A percentile compares a stretch with the other conserved stretches of the same genome.
These are phyloP conservation scores for Lysandra coridon DNA, from an alignment of 2,888 invertebrate genomes.

Conservation along the genomic window DNA sequence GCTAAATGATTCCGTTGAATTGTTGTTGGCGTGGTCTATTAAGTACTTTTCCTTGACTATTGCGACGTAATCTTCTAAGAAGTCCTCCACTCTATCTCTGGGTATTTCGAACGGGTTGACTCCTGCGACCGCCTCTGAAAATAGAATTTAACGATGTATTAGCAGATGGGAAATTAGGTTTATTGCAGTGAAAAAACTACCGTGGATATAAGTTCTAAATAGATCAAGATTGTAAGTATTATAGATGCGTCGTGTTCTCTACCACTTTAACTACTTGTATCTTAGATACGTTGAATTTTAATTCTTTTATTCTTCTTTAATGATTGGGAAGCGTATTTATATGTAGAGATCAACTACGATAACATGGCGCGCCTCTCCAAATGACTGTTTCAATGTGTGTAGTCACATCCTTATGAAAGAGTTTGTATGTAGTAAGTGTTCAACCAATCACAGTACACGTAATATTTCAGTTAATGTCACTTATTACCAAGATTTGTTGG, in stretches of 20 bases:
- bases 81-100: constrained; percentile 48
- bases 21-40: constrained; percentile 59
- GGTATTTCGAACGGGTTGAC: constrained; percentile 54
- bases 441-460: no score
- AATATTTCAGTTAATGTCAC: no score
- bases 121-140: constrained; percentile 83
- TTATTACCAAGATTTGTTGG: no score
- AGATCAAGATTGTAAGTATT: no score
- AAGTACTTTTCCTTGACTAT: constrained; percentile 72
- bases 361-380: no score
- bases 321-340: no score
- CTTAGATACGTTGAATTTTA: no score
- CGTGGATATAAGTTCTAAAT: neutral
- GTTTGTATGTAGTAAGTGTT: no score
- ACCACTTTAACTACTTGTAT: neutral
- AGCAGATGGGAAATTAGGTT: neutral
- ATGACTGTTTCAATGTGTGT: no score
- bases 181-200: neutral
- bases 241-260: neutral
- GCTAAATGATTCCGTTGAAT: constrained; percentile 56
- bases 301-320: no score
- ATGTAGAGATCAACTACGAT: no score
- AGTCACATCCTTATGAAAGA: no score
- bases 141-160: constrained; percentile 19
- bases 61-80: constrained; percentile 70